A percentile compares a stretch with the other conserved stretches of the same genome.
These are phyloP conservation scores for Lamellibrachia columna DNA, from an alignment of 2,888 invertebrate genomes.

Conservation along the genomic window DNA sequence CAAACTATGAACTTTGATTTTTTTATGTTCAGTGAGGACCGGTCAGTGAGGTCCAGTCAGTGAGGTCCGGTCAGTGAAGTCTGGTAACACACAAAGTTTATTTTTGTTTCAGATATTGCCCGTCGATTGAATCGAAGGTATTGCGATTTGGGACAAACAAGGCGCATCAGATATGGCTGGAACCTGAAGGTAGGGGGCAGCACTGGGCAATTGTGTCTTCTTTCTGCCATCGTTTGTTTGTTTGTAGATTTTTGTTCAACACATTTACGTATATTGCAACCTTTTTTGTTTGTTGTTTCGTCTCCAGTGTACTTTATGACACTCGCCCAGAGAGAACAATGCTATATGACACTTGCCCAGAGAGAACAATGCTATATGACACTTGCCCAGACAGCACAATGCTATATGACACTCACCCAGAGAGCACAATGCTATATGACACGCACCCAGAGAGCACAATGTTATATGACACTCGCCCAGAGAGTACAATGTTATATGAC, in stretches of 20 bases:
- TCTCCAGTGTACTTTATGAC: not conserved
- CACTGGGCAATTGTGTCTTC: not conserved
- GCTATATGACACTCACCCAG: too few species aligned
- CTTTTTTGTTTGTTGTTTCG: not conserved
- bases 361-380: too few species aligned
- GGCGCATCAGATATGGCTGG: constrained; percentile 83
- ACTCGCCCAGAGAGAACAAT: not conserved
- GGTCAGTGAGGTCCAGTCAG: too few species aligned
- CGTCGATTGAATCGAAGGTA: constrained; percentile 88
- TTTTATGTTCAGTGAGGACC: too few species aligned
- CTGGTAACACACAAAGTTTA: not conserved
- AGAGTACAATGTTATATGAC: too few species aligned
- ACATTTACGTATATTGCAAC: not conserved
- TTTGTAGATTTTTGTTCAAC: not conserved
- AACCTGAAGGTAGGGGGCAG: constrained; percentile 78
- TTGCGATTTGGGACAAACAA: constrained; percentile 73
- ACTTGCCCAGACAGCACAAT: too few species aligned
- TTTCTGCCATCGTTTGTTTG: not conserved
- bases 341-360: not conserved
- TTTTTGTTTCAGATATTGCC: constrained; percentile 74
- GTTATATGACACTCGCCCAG: too few species aligned
- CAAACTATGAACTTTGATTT: too few species aligned
- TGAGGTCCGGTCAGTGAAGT: not conserved
- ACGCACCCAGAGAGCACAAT: too few species aligned
- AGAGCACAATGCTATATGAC: too few species aligned